Conservation (phyloP, 2,888 invertebrate genomes). For the Drosophila falleni region DNA sequence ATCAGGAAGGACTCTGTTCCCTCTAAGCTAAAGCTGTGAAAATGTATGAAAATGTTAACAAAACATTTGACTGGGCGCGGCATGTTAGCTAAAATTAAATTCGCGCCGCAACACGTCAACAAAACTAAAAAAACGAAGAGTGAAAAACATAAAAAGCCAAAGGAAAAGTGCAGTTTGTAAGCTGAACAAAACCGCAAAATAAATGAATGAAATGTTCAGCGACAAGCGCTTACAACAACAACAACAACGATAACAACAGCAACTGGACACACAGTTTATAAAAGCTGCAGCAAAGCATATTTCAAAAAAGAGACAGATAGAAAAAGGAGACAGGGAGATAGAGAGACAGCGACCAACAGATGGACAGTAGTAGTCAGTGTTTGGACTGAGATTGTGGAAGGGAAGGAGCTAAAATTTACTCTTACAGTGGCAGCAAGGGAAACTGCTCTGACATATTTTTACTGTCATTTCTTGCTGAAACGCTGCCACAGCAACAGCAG, state of each 20-base stretch:
- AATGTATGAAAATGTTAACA: conserved; percentile 65
- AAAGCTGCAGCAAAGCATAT: conserved; percentile 59
- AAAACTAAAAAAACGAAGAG: neutral
- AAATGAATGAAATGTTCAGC: conserved; percentile 72
- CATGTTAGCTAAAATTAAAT: conserved; percentile 65
- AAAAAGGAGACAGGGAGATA: conserved; percentile 7
- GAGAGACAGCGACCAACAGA: conserved; percentile 20
- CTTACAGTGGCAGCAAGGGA: conserved; percentile 36
- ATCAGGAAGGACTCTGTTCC: neutral
- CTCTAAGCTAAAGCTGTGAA: conserved; percentile 39
- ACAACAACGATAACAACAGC: neutral
- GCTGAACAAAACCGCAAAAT: conserved; percentile 72
- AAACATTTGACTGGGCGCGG: conserved; percentile 53
- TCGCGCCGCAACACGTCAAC: conserved; percentile 39
- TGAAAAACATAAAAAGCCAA: conserved; percentile 15
- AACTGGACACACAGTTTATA: conserved; percentile 56
- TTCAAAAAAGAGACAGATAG: conserved; percentile 39
- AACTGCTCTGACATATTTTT: conserved; percentile 70
- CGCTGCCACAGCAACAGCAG: conserved; percentile 40
- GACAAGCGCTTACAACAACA: conserved; percentile 49
- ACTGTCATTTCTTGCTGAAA: conserved; percentile 64
- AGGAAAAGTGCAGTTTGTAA: conserved; percentile 55
- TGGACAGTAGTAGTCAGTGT: conserved; percentile 38
- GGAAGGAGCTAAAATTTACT: conserved; percentile 31
- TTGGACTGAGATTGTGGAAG: neutral